These are phyloP conservation scores for Lasioglossum marginatum DNA, from an alignment of 2,888 invertebrate genomes.

Conservation along the genomic window DNA sequence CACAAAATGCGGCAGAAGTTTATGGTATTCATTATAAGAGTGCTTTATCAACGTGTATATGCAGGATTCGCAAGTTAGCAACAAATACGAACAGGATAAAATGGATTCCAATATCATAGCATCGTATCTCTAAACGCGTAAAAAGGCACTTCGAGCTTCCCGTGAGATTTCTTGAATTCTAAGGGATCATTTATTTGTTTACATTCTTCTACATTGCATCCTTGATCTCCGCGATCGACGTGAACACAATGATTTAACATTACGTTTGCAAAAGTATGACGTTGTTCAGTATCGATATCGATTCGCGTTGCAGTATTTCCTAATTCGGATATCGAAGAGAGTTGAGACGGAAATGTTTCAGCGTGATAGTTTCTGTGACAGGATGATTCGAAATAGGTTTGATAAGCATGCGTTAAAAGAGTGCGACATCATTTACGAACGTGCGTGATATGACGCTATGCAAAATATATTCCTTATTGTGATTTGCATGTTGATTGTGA, in stretches of 20 bases:
- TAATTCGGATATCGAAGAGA: not conserved
- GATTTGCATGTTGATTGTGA: constrained; percentile 68
- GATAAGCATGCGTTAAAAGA: constrained; percentile 32
- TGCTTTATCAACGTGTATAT: constrained; percentile 67
- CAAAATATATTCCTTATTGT: constrained; percentile 67
- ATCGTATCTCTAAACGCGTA: not conserved
- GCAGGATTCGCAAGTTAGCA: constrained; percentile 71
- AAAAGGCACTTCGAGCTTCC: not conserved
- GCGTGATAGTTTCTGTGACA: constrained; percentile 26
- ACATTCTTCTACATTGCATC: not conserved
- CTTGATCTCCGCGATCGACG: not conserved
- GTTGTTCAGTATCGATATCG: constrained; percentile 19
- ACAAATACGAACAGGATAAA: constrained; percentile 71
- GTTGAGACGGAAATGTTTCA: not conserved
- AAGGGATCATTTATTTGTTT: not conserved
- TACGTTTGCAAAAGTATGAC: not conserved
- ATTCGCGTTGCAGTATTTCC: not conserved
- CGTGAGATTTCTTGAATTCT: not conserved
- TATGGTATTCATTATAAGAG: constrained; percentile 55
- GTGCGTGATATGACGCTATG: constrained; percentile 70
- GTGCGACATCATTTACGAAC: constrained; percentile 46
- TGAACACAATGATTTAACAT: not conserved
- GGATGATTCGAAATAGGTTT: constrained; percentile 39
- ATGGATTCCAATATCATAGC: constrained; percentile 74
- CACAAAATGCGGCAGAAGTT: constrained; percentile 61